Percentiles rank a stretch among this genome's conserved stretches.
Evolutionary conservation across 2,113 vertebrate species (phyloP).

Genomic region (Tor tambroides): DNA sequence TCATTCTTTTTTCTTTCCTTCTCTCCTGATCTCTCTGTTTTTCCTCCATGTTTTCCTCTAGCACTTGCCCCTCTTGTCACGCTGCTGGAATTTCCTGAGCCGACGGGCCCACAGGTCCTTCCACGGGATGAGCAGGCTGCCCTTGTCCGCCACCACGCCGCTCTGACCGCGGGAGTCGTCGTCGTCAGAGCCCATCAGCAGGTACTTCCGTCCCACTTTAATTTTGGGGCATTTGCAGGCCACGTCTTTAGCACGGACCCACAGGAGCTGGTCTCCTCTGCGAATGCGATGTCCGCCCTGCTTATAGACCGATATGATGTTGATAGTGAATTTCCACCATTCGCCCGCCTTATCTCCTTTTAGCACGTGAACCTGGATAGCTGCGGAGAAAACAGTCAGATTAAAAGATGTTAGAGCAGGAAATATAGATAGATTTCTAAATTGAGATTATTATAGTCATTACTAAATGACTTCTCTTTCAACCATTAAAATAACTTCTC

Average conservation of each 20-base stretch:
- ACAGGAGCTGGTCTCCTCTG: conserved; percentile 94
- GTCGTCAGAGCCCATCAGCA: conserved; percentile 88
- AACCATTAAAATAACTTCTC: no score
- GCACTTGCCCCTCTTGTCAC: conserved; percentile 99
- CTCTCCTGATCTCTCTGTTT: conserved; percentile 51
- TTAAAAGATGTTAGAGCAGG: neutral
- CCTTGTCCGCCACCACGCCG: conserved; percentile 95
- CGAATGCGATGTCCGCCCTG: conserved; percentile 93
- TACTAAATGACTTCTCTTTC: neutral
- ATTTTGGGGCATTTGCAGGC: conserved; percentile 98
- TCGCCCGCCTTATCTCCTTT: conserved; percentile 94
- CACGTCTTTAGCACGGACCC: conserved; percentile 94
- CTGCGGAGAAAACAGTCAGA: conserved; percentile 68
- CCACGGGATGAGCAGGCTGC: conserved; percentile 98
- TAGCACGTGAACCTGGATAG: conserved; percentile 93
- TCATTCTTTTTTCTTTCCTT: conserved; percentile 34
- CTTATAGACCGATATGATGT: conserved; percentile 97
- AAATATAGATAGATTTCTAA: neutral
- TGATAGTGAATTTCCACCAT: conserved; percentile 99
- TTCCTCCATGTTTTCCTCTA: conserved; percentile 76
- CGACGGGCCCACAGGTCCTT: conserved; percentile 96
- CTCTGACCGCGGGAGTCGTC: conserved; percentile 95
- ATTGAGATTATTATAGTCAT: neutral
- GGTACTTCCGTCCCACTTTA: conserved; percentile 94
- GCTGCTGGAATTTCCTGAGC: conserved; percentile 97